phyloP scores from a whole-genome alignment of 1,140 invertebrate species.

The Rhopalosiphum padi region DNA sequence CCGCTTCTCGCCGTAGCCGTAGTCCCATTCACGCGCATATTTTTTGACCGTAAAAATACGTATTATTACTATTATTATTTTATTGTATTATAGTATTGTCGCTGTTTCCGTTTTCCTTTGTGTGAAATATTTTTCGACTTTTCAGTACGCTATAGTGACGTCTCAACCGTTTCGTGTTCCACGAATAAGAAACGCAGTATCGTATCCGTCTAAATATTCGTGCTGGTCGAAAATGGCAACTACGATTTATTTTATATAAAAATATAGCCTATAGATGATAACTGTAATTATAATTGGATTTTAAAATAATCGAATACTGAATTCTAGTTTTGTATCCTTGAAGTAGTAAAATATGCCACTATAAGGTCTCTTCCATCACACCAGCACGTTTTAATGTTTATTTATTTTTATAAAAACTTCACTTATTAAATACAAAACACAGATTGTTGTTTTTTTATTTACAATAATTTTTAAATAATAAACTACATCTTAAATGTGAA shows the following conservation, averaged over 20 bases:
- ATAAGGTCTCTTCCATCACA: too few species aligned
- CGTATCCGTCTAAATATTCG: too few species aligned
- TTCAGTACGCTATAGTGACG: neutral
- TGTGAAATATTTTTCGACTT: neutral
- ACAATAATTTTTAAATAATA: neutral
- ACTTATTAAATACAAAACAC: neutral
- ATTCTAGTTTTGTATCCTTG: neutral
- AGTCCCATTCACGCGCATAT: neutral
- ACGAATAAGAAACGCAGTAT: too few species aligned
- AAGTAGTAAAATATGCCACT: too few species aligned
- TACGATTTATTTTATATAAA: neutral
- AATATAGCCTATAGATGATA: neutral
- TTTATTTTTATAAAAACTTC: neutral
- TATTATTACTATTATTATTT: neutral
- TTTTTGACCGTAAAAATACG: neutral
- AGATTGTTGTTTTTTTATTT: neutral
- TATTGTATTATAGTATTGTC: neutral
- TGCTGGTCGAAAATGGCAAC: neutral
- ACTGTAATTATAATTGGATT: neutral
- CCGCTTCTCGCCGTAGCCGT: neutral
- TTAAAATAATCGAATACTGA: neutral
- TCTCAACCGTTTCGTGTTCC: neutral
- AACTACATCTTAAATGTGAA: too few species aligned
- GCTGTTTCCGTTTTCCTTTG: neutral
- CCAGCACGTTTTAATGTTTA: neutral